Evolutionary conservation across 2,888 invertebrate species (phyloP), one percentile per base, ranked within the genome.

Genomic region (Seladonia tumulorum): DNA sequence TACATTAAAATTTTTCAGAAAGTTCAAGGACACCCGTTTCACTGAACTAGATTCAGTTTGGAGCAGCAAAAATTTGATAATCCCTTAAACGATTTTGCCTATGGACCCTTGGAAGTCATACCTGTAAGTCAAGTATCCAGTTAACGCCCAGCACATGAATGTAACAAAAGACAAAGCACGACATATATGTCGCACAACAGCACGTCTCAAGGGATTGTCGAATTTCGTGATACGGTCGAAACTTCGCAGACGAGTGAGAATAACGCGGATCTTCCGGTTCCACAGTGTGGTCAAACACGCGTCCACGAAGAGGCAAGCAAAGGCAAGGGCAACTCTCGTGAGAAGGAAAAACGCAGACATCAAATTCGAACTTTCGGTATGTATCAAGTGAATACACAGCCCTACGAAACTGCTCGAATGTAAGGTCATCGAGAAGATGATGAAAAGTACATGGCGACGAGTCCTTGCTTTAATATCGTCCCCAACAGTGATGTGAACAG

Each of bases 111-210:
- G 42, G 39, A 76, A 39, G 39, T 63, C 86, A 88, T 71, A 92
- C 92, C 84, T 74, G 83, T 86, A 91, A n/a, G 86, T 88, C n/a
- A 89, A 29, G 74, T 91, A 91, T 18, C 90, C 91, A 10, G 89
- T 87, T 42, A 84, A 25, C 29, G 73, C n/a, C 91, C 92, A 93
- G 29, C 82, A 90, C 8, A 79, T 42, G 0, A 86, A 22, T 12
- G 76, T 80, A 7, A 87, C 5, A 29, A 80, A 39, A 10, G 87
- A 22, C 7, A 88, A 2, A 8, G 49, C 29, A 14, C 76, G 71
- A 25, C 88, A 89, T 5, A 70, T n/a, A 22, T 76, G 73, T 5
- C 80, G 81, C 1, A 77, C 25, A 76, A 45, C 72, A 0, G 39
- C 14, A 5, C 49, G 8, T 29, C 14, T 76, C 22, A 16, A 7